Evolutionary conservation across 2,797 vertebrate genomes (phyloP).

Genomic region (Chloroceryle inda): DNA sequence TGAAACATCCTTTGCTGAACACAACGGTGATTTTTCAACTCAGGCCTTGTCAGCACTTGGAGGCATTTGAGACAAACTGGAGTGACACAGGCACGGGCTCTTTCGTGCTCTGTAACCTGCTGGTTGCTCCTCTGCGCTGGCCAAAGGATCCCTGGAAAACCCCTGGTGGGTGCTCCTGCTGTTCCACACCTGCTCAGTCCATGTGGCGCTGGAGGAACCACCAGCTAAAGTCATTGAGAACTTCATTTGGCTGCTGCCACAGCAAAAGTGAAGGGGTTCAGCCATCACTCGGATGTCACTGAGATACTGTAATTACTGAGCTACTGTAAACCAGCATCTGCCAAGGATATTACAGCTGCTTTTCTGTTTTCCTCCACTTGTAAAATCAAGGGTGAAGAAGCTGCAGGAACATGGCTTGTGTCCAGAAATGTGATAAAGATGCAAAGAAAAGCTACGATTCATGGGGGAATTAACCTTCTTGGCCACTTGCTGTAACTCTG

Average conservation of each 20-base stretch:
- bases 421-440: slow-evolving; percentile 40
- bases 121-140: background rate
- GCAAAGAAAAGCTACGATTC: background rate
- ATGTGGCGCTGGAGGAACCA: background rate
- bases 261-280: background rate
- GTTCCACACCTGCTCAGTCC: accelerated
- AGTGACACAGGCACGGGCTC: background rate
- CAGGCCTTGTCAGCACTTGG: background rate
- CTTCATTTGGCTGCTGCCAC: background rate
- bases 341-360: slow-evolving; percentile 54
- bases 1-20: background rate
- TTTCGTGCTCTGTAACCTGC: accelerated
- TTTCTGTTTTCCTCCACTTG: background rate
- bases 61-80: background rate
- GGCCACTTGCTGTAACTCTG: slow-evolving; percentile 12
- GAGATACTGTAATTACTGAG: background rate
- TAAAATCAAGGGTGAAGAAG: slow-evolving; percentile 42
- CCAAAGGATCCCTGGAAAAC: background rate
- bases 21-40: background rate
- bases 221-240: background rate
- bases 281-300: background rate
- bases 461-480: background rate
- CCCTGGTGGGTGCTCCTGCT: background rate
- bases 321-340: slow-evolving; percentile 33
- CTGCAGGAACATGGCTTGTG: background rate